Evolutionary conservation across 2,888 invertebrate genomes (phyloP).

Genomic region (Conchocele bisecta): DNA sequence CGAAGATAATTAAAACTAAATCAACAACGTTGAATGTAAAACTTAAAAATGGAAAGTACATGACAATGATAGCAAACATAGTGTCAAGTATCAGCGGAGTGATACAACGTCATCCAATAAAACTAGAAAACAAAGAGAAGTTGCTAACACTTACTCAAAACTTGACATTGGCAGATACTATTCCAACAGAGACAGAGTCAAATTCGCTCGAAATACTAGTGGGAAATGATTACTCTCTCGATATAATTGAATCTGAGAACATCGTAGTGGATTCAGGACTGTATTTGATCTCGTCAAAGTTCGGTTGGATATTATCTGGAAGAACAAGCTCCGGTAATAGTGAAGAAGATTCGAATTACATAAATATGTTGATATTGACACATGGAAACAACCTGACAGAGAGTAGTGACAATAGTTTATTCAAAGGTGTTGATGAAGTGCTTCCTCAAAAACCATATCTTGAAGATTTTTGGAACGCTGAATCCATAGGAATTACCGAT

Average conservation of each 20-base stretch:
- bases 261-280: slow-evolving; percentile 10
- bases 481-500: slow-evolving; percentile 20
- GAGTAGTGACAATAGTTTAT: background rate
- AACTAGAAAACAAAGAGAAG: background rate
- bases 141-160: background rate
- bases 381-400: slow-evolving; percentile 1
- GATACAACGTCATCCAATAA: slow-evolving; percentile 4
- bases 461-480: slow-evolving; percentile 28
- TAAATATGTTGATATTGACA: slow-evolving; percentile 9
- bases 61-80: slow-evolving; percentile 36
- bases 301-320: slow-evolving; percentile 16
- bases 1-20: slow-evolving; percentile 28
- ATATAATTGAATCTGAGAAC: slow-evolving; percentile 3
- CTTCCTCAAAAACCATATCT: slow-evolving; percentile 8
- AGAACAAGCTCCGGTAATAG: background rate
- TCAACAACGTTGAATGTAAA: slow-evolving; percentile 21
- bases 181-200: slow-evolving; percentile 3
- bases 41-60: slow-evolving; percentile 20
- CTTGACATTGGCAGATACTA: background rate
- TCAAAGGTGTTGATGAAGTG: background rate
- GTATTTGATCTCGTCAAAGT: slow-evolving; percentile 4
- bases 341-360: background rate
- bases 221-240: slow-evolving; percentile 18
- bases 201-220: background rate
- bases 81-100: slow-evolving; percentile 39